Evolutionary conservation across 2,113 vertebrate genomes (phyloP).

Genomic region (Dinomys branickii): DNA sequence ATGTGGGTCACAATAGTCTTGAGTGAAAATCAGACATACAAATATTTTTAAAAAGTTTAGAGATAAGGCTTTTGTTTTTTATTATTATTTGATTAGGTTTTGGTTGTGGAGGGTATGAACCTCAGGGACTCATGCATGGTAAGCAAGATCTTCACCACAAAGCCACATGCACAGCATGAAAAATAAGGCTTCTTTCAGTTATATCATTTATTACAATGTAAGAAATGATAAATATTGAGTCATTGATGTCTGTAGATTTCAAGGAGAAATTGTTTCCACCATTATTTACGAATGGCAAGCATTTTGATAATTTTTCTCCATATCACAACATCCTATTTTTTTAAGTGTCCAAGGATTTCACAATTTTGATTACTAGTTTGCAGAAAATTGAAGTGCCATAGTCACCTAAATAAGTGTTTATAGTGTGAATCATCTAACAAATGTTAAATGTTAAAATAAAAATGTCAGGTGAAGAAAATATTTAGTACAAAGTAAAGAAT

Average conservation of each 20-base stretch:
- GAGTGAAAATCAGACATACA: not conserved
- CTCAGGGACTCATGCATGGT: not conserved
- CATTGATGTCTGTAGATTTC: not conserved
- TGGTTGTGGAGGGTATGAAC: not conserved
- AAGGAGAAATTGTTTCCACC: not conserved
- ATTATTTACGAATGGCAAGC: not conserved
- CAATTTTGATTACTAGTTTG: not conserved
- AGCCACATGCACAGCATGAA: not conserved
- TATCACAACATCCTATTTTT: not conserved
- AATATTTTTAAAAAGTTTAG: not conserved
- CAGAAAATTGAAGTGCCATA: not conserved
- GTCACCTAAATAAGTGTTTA: not conserved
- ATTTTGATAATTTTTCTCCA: not conserved
- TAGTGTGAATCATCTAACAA: not conserved
- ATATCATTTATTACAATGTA: not conserved
- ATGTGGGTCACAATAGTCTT: not conserved
- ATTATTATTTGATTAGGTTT: not conserved
- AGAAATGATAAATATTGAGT: not conserved
- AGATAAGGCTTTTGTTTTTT: not conserved
- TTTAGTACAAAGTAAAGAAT: not conserved
- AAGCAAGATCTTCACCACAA: not conserved
- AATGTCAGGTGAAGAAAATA: not conserved
- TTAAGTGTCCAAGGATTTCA: not conserved
- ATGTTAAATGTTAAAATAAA: constrained; percentile 14
- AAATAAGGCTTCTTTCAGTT: not conserved